Base-by-base conservation (phyloP, 1,140 invertebrate species). In the Rhyacophila brunnea region DNA sequence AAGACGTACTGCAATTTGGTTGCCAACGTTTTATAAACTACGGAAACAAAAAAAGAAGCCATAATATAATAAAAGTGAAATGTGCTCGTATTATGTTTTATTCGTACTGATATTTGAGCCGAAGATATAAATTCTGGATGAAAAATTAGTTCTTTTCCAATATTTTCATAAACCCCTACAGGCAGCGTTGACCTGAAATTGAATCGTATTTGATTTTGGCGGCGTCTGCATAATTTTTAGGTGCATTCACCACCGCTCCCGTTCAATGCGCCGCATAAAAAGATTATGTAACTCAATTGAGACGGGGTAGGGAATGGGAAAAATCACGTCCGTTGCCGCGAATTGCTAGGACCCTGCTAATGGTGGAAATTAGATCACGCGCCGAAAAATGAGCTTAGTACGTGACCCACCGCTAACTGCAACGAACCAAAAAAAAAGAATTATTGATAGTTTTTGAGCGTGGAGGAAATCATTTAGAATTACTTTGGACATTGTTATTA, bases 301-400 rank as follows among this genome's bases (percentile, higher is more conserved):
- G 48, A 28, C 46, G 32, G 38, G 15, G 4, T 3, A 63, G 55
- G 55, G 51, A 63, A 58, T 58, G 50, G 44, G 46, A 48, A 45
- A 60, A 64, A 64, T 64, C 62, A 64, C 61, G 62, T 64, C 53
- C 23, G 9, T 5, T 60, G 56, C 17, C 46, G 51, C 50, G 49
- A 18, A 32, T 28, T 28, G 23, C 4, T n/a, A n/a, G n/a, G 49
- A 19, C 38, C 36, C 52, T 52, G 48, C 57, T 64, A 64, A 64
- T 57, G 57, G 57, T 49, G 43, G 47, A 49, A 64, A 64, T 64
- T 64, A 64, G 62, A 64, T 64, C 62, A 64, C 62, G 62, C 57
- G 47, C 62, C 62, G 52, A 59, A 60, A 58, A 64, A 64, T 60
- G 62, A 64, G 62, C 57, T 19, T 40, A 28, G 57, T 20, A 59